Conservation (phyloP, 1,140 invertebrate genomes). For the Psilanteris sp. region DNA sequence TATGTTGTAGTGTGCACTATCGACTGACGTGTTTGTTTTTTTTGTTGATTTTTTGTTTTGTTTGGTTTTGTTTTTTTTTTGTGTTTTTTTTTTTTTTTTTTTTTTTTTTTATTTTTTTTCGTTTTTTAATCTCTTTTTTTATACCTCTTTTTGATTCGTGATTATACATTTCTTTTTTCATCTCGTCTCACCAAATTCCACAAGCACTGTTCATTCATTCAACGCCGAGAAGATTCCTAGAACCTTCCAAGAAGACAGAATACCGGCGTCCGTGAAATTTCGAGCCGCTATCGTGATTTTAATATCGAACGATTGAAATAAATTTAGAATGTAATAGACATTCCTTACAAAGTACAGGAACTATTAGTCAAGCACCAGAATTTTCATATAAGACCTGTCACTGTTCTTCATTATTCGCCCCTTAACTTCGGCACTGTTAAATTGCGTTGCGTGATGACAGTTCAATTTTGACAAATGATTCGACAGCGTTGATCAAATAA, state of each 20-base stretch:
- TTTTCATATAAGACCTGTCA: constrained; percentile 76
- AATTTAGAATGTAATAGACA: constrained; percentile 58
- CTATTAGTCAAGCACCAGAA: constrained; percentile 74
- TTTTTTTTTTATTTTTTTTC: constrained; percentile 2
- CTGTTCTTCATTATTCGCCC: constrained; percentile 71
- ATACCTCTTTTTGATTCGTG: constrained; percentile 18
- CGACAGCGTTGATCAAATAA: constrained; percentile 28
- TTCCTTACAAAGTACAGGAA: constrained; percentile 51
- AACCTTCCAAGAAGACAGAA: constrained; percentile 55
- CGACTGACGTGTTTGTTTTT: too few species aligned
- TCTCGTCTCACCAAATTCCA: constrained; percentile 45
- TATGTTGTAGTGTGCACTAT: too few species aligned
- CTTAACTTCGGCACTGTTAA: constrained; percentile 41
- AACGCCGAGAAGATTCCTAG: constrained; percentile 41
- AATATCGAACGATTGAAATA: constrained; percentile 57
- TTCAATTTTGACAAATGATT: constrained; percentile 53
- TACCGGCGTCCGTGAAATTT: constrained; percentile 31
- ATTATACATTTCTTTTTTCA: constrained; percentile 37
- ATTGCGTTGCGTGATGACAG: constrained; percentile 26
- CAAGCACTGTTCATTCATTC: constrained; percentile 57
- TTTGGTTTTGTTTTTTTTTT: too few species aligned
- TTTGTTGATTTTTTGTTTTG: too few species aligned
- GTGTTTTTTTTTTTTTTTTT: constrained; percentile 1
- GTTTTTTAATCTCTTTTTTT: constrained; percentile 1
- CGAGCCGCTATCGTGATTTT: constrained; percentile 43